Evolutionary conservation across 2,888 invertebrate species (phyloP).

Genomic region (Macrosiphum euphorbiae): DNA sequence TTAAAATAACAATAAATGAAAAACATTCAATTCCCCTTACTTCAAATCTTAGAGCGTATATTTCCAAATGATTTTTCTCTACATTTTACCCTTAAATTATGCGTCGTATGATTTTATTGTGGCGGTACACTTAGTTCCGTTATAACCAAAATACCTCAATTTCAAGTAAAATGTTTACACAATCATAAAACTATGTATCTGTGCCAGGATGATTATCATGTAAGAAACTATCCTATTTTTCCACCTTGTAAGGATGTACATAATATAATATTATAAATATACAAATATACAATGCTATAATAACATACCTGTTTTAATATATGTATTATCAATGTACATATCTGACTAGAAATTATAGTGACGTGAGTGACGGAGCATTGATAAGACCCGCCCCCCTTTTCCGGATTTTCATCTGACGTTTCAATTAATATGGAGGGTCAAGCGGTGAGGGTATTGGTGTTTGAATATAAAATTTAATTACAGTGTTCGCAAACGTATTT

Average conservation of each 20-base stretch:
- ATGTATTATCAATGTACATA: background rate
- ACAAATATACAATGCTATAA: background rate
- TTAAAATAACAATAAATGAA: too few relatives aligned
- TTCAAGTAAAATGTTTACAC: too few relatives aligned
- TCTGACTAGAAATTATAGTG: background rate
- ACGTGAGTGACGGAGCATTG: background rate
- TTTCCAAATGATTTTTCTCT: too few relatives aligned
- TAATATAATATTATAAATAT: too few relatives aligned
- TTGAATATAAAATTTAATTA: background rate
- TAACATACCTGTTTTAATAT: background rate
- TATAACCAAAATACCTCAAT: background rate
- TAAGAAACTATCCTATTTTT: too few relatives aligned
- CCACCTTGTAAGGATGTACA: too few relatives aligned
- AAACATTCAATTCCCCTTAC: too few relatives aligned
- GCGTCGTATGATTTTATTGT: background rate
- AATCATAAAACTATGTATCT: background rate
- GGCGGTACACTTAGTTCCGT: background rate
- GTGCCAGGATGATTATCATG: too few relatives aligned
- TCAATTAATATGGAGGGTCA: conserved; percentile 9
- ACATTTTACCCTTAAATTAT: background rate
- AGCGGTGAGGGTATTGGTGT: background rate
- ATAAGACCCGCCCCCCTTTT: background rate
- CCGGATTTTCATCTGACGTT: conserved; percentile 5
- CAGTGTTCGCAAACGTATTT: background rate
- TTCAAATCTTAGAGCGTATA: too few relatives aligned